These are phyloP conservation scores for Drosophila differens DNA, from an alignment of 2,888 invertebrate genomes.

Conservation along the genomic window DNA sequence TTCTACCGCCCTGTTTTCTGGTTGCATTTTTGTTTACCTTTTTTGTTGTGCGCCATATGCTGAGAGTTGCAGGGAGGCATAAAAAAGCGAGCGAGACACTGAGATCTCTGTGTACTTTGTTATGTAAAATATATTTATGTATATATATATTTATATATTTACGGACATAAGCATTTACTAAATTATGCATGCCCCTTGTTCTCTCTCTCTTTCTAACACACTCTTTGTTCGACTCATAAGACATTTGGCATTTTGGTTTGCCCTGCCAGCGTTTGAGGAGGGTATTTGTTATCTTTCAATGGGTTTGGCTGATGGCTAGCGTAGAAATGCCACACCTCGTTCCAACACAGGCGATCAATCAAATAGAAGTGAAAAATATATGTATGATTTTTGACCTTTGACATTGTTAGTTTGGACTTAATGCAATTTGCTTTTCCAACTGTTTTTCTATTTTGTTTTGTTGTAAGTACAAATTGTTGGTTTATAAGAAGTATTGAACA, in stretches of 20 bases:
- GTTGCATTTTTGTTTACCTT: slow-evolving; percentile 53
- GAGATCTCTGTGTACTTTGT: slow-evolving; percentile 24
- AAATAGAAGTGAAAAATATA: slow-evolving; percentile 2
- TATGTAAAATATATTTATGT: slow-evolving; percentile 39
- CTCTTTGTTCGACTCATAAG: background rate
- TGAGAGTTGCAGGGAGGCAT: slow-evolving; percentile 3
- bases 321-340: slow-evolving; percentile 2
- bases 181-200: slow-evolving; percentile 15
- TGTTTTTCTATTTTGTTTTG: background rate
- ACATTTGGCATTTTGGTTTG: slow-evolving; percentile 28
- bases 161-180: slow-evolving; percentile 26
- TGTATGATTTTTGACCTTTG: slow-evolving; percentile 32
- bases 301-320: slow-evolving; percentile 10
- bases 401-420: background rate
- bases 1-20: slow-evolving; percentile 10
- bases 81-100: background rate
- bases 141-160: background rate
- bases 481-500: background rate
- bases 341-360: slow-evolving; percentile 40
- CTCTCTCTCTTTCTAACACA: background rate
- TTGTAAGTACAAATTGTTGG: background rate
- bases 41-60: slow-evolving; percentile 39
- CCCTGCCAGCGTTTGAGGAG: slow-evolving; percentile 4
- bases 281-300: slow-evolving; percentile 27
- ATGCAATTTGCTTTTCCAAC: background rate